These are phyloP conservation scores for Epinephelus moara DNA, from an alignment of 2,113 vertebrate genomes.

Conservation along the genomic window DNA sequence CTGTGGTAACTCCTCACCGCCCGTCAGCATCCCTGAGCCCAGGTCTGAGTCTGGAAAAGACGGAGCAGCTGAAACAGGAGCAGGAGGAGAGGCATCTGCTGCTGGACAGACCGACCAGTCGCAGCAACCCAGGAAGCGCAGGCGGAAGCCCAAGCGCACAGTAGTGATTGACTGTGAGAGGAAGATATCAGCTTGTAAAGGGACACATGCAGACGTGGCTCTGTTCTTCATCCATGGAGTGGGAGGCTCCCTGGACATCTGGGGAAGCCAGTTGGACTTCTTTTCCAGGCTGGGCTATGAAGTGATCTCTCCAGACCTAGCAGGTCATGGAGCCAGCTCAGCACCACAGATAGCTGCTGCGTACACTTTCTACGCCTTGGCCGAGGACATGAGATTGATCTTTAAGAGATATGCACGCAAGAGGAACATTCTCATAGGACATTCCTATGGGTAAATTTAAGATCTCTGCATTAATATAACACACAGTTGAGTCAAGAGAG, in stretches of 20 bases:
- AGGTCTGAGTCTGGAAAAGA: slow-evolving; percentile 51
- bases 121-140: slow-evolving; percentile 72
- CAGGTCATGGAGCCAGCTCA: slow-evolving; percentile 92
- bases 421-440: slow-evolving; percentile 94
- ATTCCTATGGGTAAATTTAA: slow-evolving; percentile 92
- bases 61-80: slow-evolving; percentile 25
- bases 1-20: not conserved
- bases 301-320: slow-evolving; percentile 93
- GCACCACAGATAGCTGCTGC: slow-evolving; percentile 92
- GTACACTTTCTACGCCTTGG: slow-evolving; percentile 96
- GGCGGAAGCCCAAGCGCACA: slow-evolving; percentile 89
- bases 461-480: not conserved
- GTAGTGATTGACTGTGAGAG: slow-evolving; percentile 92
- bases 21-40: not conserved
- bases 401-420: slow-evolving; percentile 94
- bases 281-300: slow-evolving; percentile 94
- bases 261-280: slow-evolving; percentile 95
- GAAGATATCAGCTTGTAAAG: slow-evolving; percentile 92
- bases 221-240: slow-evolving; percentile 98
- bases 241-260: slow-evolving; percentile 95
- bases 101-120: slow-evolving; percentile 36
- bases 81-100: slow-evolving; percentile 27
- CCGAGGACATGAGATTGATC: slow-evolving; percentile 92
- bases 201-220: slow-evolving; percentile 89
- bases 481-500: not conserved